Conservation (phyloP, 2,888 invertebrate species). For the Hedya salicella region DNA sequence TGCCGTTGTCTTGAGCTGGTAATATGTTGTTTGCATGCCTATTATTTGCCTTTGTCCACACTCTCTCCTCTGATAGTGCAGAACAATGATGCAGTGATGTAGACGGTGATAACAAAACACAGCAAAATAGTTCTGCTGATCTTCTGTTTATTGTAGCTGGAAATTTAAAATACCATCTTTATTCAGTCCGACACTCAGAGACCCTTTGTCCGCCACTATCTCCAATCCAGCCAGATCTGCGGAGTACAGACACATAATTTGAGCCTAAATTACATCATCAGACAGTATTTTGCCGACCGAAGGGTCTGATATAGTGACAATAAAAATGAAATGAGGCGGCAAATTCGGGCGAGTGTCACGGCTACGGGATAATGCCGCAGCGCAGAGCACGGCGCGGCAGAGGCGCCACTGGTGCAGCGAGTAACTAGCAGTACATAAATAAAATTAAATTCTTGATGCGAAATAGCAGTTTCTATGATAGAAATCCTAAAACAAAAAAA, state of each 20-base stretch:
- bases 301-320: slow-evolving; percentile 42
- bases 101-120: neutral
- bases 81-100: too few species aligned
- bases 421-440: neutral
- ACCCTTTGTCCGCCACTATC: slow-evolving; percentile 6
- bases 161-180: neutral
- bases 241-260: slow-evolving; percentile 17
- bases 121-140: neutral
- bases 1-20: too few species aligned
- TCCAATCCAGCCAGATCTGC: neutral
- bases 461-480: too few species aligned
- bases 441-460: neutral
- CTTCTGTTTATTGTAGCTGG: neutral
- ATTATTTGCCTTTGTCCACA: too few species aligned
- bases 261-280: slow-evolving; percentile 22
- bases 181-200: neutral
- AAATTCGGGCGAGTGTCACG: slow-evolving; percentile 34
- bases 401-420: neutral
- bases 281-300: slow-evolving; percentile 23
- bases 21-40: too few species aligned
- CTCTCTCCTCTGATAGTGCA: too few species aligned
- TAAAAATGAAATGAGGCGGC: slow-evolving; percentile 41
- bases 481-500: too few species aligned
- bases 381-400: neutral
- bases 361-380: slow-evolving; percentile 7